Conservation (phyloP, 2,113 vertebrate species). For the Garra rufa region DNA sequence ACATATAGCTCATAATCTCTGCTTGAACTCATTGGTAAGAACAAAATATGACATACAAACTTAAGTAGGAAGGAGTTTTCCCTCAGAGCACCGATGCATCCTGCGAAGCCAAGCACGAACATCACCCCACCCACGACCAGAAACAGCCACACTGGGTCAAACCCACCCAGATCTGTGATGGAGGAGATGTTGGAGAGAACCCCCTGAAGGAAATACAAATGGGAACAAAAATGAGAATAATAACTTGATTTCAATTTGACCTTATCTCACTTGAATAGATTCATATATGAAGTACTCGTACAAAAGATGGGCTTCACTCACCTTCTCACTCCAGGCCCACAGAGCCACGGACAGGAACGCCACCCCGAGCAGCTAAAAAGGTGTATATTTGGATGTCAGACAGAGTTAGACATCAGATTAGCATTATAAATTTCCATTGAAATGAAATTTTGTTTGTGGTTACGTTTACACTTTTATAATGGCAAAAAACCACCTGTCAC, state of each 20-base stretch:
- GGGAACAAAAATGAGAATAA: background rate
- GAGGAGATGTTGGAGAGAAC: slow-evolving; percentile 98
- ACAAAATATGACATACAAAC: slow-evolving; percentile 84
- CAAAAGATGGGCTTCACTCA: slow-evolving; percentile 7
- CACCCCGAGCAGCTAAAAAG: slow-evolving; percentile 59
- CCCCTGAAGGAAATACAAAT: slow-evolving; percentile 70
- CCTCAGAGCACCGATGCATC: slow-evolving; percentile 94
- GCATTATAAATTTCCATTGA: background rate
- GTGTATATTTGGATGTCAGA: background rate
- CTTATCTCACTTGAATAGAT: background rate
- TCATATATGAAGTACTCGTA: background rate
- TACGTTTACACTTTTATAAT: background rate
- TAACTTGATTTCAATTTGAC: slow-evolving; percentile 27
- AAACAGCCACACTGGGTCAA: slow-evolving; percentile 98
- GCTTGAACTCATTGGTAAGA: slow-evolving; percentile 2
- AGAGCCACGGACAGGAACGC: slow-evolving; percentile 63
- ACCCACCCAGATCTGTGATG: slow-evolving; percentile 95
- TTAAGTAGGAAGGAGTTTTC: slow-evolving; percentile 98
- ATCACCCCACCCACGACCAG: slow-evolving; percentile 96
- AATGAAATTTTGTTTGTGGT: background rate
- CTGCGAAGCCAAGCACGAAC: slow-evolving; percentile 97
- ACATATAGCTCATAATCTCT: background rate
- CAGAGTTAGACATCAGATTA: background rate
- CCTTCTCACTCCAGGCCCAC: slow-evolving; percentile 68
- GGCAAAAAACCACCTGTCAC: slow-evolving; percentile 6